Conservation (phyloP, 2,888 invertebrate genomes). For the Tachina lurida region DNA sequence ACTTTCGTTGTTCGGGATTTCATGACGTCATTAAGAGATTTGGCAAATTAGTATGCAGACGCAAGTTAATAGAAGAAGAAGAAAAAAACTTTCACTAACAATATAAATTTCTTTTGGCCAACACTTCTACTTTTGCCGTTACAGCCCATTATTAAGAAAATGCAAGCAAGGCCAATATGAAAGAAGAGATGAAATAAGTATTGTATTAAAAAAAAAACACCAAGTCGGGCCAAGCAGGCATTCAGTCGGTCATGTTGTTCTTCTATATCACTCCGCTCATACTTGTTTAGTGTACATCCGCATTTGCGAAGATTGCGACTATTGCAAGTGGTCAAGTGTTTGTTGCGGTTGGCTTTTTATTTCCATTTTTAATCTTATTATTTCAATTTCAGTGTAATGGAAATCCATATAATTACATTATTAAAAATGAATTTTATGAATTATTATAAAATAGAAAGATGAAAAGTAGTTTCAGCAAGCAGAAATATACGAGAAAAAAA, state of each 20-base stretch:
- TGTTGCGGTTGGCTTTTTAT: conserved; percentile 5
- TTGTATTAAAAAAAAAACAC: not conserved
- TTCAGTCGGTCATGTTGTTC: not conserved
- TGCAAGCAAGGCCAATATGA: conserved; percentile 33
- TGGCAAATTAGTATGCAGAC: conserved; percentile 46
- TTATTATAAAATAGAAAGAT: not conserved
- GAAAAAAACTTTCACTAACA: conserved; percentile 66
- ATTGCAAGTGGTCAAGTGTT: conserved; percentile 16
- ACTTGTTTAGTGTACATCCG: conserved; percentile 36
- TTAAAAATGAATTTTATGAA: not conserved
- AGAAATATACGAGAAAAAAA: no score
- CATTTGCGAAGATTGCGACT: conserved; percentile 19
- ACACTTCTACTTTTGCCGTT: conserved; percentile 47
- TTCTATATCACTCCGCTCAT: not conserved
- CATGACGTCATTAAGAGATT: conserved; percentile 57
- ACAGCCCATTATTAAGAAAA: conserved; percentile 36
- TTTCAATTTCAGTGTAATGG: conserved; percentile 19
- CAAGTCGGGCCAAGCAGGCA: conserved; percentile 10
- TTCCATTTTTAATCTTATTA: conserved; percentile 7
- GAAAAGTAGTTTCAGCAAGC: not conserved
- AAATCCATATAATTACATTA: not conserved
- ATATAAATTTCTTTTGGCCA: conserved; percentile 67
- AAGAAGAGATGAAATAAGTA: not conserved
- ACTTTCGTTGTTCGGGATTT: conserved; percentile 57
- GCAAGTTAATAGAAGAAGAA: conserved; percentile 8